Evolutionary conservation across 1,140 invertebrate genomes (phyloP).

Genomic region (Mamestra configurata): DNA sequence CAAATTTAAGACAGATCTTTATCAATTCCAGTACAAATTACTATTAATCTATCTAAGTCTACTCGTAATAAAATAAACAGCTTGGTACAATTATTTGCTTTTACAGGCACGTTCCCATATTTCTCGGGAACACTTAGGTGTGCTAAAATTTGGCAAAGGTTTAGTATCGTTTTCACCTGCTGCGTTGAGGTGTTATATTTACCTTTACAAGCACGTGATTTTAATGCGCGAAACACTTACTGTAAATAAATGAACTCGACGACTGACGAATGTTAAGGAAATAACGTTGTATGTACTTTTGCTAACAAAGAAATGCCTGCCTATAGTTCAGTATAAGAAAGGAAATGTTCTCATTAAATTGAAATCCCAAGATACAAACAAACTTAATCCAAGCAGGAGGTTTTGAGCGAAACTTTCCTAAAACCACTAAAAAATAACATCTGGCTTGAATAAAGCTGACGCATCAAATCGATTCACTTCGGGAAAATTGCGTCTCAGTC

Average conservation of each 20-base stretch:
- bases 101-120: not conserved
- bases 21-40: not conserved
- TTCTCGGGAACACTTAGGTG: not conserved
- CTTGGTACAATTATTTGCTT: not conserved
- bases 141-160: conserved; percentile 25
- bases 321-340: not conserved
- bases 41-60: not conserved
- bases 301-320: not conserved
- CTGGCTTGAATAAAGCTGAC: too few relatives aligned
- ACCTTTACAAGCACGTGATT: conserved; percentile 1
- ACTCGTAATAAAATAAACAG: not conserved
- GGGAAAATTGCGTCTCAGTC: too few relatives aligned
- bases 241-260: conserved; percentile 9
- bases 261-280: not conserved
- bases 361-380: not conserved
- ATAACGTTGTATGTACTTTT: not conserved
- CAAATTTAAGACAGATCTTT: not conserved
- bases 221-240: not conserved
- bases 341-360: not conserved
- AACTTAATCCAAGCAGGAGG: too few relatives aligned
- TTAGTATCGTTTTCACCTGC: conserved; percentile 18
- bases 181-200: conserved; percentile 15
- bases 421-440: not conserved
- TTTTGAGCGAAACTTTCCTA: too few relatives aligned
- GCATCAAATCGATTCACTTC: too few relatives aligned